Evolutionary conservation across 2,113 vertebrate genomes (phyloP).

Genomic region (Alectura lathami): DNA sequence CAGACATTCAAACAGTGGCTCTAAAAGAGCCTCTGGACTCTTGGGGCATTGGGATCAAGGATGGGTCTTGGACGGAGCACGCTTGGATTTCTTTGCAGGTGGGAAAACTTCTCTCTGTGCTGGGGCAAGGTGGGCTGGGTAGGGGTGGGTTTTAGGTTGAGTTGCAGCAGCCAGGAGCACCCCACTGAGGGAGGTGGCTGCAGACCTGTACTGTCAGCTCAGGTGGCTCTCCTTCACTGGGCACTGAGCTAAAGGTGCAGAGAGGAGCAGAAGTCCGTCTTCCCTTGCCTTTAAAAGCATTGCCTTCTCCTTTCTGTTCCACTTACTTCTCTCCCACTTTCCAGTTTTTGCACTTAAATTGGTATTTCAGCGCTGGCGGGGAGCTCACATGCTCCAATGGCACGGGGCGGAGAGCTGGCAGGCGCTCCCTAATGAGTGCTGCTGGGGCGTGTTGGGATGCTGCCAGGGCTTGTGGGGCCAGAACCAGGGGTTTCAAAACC

Average conservation of each 20-base stretch:
- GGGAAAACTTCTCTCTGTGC: neutral
- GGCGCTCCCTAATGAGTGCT: fast-evolving
- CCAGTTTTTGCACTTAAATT: neutral
- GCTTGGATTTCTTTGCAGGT: neutral
- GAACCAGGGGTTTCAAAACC: neutral
- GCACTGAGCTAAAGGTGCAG: neutral
- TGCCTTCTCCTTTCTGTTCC: neutral
- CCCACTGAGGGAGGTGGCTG: neutral
- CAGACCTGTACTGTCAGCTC: neutral
- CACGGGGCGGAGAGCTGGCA: neutral
- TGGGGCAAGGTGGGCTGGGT: neutral
- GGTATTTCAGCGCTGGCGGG: neutral
- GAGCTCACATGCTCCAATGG: fast-evolving
- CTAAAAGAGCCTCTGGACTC: neutral
- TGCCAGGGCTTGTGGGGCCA: neutral
- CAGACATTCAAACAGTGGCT: neutral
- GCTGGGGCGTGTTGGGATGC: fast-evolving
- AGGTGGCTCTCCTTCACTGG: neutral
- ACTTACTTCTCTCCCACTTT: neutral
- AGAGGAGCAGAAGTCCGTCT: neutral
- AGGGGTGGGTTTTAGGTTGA: neutral
- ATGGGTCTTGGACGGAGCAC: neutral
- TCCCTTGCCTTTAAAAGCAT: neutral
- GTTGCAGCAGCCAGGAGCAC: neutral
- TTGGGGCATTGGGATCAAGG: too few relatives aligned